phyloP scores from a whole-genome alignment of 2,888 invertebrate species.

The Pelosia muscerda region DNA sequence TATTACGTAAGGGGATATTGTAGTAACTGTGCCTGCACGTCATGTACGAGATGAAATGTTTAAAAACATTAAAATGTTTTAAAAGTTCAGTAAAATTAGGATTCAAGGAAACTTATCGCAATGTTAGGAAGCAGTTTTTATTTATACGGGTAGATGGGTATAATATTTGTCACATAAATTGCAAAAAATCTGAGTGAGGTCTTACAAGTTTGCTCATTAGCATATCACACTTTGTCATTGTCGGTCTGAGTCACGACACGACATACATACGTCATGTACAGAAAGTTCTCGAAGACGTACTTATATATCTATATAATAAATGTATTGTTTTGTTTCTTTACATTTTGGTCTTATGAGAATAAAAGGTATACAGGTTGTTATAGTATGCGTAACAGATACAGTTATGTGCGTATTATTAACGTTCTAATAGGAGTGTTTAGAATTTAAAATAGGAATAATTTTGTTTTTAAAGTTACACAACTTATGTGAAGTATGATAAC shows the following conservation, averaged over 20 bases:
- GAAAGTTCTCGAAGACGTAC: constrained; percentile 47
- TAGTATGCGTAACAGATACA: constrained; percentile 1
- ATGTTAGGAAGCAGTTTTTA: constrained; percentile 30
- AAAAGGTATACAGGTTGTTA: neutral
- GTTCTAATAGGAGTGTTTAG: neutral
- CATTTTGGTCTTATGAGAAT: neutral
- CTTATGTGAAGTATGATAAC: neutral
- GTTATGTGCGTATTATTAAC: neutral
- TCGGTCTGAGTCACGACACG: constrained; percentile 57
- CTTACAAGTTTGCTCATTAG: constrained; percentile 59
- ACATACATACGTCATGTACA: constrained; percentile 42
- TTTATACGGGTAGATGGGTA: constrained; percentile 3
- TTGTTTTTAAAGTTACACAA: neutral
- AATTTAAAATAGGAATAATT: neutral
- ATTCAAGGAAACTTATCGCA: constrained; percentile 15
- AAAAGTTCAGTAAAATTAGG: constrained; percentile 27
- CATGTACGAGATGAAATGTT: neutral
- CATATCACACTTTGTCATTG: constrained; percentile 60
- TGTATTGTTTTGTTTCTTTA: constrained; percentile 26
- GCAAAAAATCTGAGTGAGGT: constrained; percentile 46
- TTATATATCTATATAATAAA: constrained; percentile 27
- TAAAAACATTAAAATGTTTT: neutral
- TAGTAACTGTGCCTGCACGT: neutral
- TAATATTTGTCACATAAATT: constrained; percentile 30
- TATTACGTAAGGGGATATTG: neutral